Evolutionary conservation across 2,797 vertebrate genomes (phyloP).

Genomic region (Halcyon leucocephala): DNA sequence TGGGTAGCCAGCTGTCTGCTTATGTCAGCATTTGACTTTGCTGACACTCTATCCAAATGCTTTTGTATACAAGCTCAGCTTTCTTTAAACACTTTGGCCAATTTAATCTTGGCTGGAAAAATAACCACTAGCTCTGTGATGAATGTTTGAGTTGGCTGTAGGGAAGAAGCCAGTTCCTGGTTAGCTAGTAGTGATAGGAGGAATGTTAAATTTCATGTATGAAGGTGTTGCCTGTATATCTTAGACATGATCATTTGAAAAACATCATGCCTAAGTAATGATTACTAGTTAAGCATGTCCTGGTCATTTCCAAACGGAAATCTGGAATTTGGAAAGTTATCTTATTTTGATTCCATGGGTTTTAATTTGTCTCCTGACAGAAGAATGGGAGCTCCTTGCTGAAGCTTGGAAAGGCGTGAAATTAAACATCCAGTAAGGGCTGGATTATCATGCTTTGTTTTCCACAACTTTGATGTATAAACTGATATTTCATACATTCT

Average conservation of each 20-base stretch:
- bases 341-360: not conserved
- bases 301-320: conserved; percentile 15
- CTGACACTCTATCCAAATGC: not conserved
- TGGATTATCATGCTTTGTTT: not conserved
- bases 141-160: conserved; percentile 17
- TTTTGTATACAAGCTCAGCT: not conserved
- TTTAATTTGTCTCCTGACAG: not conserved
- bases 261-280: not conserved
- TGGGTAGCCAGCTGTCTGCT: not conserved
- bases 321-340: conserved; percentile 2
- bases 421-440: not conserved
- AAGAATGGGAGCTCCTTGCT: not conserved
- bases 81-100: conserved; percentile 19
- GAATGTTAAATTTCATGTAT: conserved; percentile 1
- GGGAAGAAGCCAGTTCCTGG: not conserved
- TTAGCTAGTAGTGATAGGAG: not conserved
- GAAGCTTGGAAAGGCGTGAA: not conserved
- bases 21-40: conserved; percentile 40
- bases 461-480: conserved; percentile 11
- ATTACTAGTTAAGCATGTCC: not conserved
- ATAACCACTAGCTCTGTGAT: not conserved
- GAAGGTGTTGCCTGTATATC: conserved; percentile 1
- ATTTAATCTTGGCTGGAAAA: conserved; percentile 43
- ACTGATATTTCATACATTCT: not conserved
- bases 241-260: not conserved